A percentile compares a stretch with the other conserved stretches of the same genome.
These are phyloP conservation scores for Budorcas taxicolor DNA, from an alignment of 2,113 vertebrate genomes.

Conservation along the genomic window DNA sequence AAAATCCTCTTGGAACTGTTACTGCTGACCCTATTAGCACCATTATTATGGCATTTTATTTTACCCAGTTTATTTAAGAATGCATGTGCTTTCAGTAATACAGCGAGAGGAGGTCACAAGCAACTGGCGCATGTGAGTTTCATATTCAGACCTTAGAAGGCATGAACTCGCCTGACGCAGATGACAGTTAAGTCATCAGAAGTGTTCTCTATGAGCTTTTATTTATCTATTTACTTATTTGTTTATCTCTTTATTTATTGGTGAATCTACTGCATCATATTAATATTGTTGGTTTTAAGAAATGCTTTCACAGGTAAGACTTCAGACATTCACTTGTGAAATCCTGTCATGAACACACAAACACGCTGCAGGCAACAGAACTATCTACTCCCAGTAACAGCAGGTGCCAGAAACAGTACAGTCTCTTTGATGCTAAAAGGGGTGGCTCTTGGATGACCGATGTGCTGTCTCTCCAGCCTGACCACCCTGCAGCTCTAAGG, in stretches of 20 bases:
- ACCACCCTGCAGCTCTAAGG: background rate
- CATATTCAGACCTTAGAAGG: background rate
- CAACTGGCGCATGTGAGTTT: background rate
- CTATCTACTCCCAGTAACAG: background rate
- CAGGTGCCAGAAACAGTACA: background rate
- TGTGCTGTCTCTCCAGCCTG: background rate
- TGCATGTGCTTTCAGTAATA: background rate
- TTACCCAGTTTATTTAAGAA: background rate
- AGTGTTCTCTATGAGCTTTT: background rate
- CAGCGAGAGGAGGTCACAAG: background rate
- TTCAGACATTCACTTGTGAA: background rate
- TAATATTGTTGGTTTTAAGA: background rate
- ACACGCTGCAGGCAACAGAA: background rate
- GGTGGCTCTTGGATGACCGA: background rate
- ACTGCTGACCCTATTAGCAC: background rate
- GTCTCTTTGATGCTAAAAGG: background rate
- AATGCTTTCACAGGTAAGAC: background rate
- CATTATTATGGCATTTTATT: background rate
- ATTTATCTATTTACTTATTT: background rate
- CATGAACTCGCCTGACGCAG: background rate
- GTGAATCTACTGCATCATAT: background rate
- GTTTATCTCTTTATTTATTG: background rate
- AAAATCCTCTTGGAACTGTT: background rate
- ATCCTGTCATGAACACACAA: background rate
- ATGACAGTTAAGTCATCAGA: background rate